Evolutionary conservation across 1,140 invertebrate species (phyloP).

Genomic region (Neuroterus valhalla): DNA sequence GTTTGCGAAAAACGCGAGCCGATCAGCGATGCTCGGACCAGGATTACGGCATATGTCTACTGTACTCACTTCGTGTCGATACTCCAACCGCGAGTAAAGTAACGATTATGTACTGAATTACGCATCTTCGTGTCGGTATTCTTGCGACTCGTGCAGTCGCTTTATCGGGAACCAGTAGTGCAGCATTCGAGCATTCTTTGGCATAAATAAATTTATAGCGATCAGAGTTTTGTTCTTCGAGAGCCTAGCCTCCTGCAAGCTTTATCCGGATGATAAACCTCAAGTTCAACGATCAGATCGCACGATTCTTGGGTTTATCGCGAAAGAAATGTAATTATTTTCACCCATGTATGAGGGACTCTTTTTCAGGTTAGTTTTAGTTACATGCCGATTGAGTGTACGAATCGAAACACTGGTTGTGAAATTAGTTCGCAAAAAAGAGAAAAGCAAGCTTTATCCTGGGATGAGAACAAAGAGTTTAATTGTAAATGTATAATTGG

Average conservation of each 20-base stretch:
- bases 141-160: slow-evolving; percentile 18
- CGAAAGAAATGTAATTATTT: too few species aligned
- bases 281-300: not conserved
- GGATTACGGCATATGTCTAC: slow-evolving; percentile 1
- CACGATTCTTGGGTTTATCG: not conserved
- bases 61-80: slow-evolving; percentile 9
- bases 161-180: not conserved
- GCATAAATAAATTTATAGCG: slow-evolving; percentile 27
- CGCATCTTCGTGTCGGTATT: slow-evolving; percentile 28
- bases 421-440: too few species aligned
- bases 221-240: not conserved
- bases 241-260: not conserved
- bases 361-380: too few species aligned
- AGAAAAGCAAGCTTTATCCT: too few species aligned
- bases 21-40: slow-evolving; percentile 35
- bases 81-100: slow-evolving; percentile 21
- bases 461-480: too few species aligned
- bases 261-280: too few species aligned
- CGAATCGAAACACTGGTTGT: too few species aligned
- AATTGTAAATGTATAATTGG: too few species aligned
- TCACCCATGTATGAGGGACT: too few species aligned
- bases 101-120: slow-evolving; percentile 36
- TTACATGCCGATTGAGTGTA: too few species aligned
- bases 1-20: slow-evolving; percentile 32
- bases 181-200: slow-evolving; percentile 6